Evolutionary conservation across 2,797 vertebrate species (phyloP), one percentile per base, ranked within the genome.

Genomic region (Chromis chromis): DNA sequence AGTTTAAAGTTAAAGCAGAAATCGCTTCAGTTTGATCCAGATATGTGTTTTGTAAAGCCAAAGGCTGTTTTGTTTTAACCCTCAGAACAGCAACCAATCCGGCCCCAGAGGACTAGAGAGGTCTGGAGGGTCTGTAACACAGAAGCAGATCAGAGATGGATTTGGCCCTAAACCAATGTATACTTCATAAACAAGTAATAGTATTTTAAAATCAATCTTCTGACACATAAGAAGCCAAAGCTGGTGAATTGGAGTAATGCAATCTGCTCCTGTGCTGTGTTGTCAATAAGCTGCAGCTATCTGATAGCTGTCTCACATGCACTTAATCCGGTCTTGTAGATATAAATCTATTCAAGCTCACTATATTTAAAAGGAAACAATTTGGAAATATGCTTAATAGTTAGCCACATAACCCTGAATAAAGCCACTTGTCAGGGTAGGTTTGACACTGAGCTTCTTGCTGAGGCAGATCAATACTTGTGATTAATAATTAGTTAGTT

Each of bases 171-270:
- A 78, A 67, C 25, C 10, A 25, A 27, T 27, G 64, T 72, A 36
- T 62, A 56, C 36, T 70, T 80, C 39, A 70, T 70, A 22, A 84
- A 77, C 12, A 28, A 65, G 24, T 58, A 50, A 76, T 65, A 31
- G 33, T 36, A 9, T 71, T 70, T 80, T 40, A 44, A 63, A 64
- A 54, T 70, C n/a, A 53, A 64, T 71, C 25, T n/a, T 62, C n/a
- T 54, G 24, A 61, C 25, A 21, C 22, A 10, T 21, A 39, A 39
- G 57, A 17, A 49, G 63, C 44, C 22, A 6, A 50, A 22, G 31
- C 62, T 75, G 65, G 48, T 70, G 57, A 67, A 13, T 11, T 53
- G 65, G 40, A 56, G 52, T 63, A 56, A 22, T 76, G 55, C 6
- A 7, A 54, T 56, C 50, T 69, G 65, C 48, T 72, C n/a, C 55